phyloP scores from a whole-genome alignment of 53 echinoderm and acorn worm genomes.

The Patiria pectinifera region DNA sequence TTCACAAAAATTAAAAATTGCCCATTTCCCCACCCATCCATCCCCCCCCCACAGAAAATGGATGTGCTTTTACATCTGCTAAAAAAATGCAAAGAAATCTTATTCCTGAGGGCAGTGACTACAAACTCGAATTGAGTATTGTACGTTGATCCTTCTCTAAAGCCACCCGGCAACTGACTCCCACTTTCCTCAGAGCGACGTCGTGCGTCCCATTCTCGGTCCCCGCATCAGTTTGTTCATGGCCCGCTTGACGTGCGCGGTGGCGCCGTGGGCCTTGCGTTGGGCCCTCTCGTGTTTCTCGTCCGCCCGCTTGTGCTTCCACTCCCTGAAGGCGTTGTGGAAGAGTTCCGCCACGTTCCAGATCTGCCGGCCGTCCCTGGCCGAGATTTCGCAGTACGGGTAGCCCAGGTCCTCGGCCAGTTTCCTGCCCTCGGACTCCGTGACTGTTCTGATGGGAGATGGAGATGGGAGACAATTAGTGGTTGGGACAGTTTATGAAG shows the following conservation, averaged over 20 bases:
- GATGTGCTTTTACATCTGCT: no score
- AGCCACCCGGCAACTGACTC: background rate
- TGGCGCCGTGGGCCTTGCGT: slow-evolving; percentile 62
- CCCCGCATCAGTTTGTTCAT: slow-evolving; percentile 62
- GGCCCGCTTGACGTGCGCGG: slow-evolving; percentile 55
- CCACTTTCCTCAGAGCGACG: slow-evolving; percentile 31
- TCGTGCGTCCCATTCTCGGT: slow-evolving; percentile 53
- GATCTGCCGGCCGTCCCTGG: slow-evolving; percentile 82
- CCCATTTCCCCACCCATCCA: no score
- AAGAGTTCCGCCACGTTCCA: slow-evolving; percentile 82
- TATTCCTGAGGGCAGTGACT: no score
- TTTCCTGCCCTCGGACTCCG: slow-evolving; percentile 73
- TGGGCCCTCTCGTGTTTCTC: slow-evolving; percentile 67
- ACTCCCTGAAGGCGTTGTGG: slow-evolving; percentile 75
- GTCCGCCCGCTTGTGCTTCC: slow-evolving; percentile 65
- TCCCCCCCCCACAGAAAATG: no score
- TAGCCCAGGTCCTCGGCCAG: slow-evolving; percentile 76
- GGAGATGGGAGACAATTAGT: background rate
- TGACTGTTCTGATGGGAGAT: slow-evolving; percentile 54
- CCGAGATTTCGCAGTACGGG: slow-evolving; percentile 88
- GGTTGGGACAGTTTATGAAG: no score
- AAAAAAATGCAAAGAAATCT: no score
- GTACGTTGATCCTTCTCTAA: background rate
- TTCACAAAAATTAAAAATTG: no score
- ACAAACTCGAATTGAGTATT: background rate